Base-by-base conservation (phyloP, 2,888 invertebrate genomes). In the Hipparchia sbordonii region DNA sequence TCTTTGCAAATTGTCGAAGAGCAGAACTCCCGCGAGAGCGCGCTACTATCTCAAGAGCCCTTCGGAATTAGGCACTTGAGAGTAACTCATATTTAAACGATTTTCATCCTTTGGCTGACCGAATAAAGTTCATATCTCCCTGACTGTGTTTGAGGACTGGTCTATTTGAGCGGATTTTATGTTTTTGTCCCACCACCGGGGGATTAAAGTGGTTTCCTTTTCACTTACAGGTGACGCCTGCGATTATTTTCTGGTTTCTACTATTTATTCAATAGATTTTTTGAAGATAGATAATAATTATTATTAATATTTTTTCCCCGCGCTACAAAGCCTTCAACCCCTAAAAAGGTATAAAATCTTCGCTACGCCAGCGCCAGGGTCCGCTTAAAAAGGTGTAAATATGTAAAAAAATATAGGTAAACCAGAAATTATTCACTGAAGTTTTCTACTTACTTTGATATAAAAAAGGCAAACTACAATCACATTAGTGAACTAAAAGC, bases 11-110 rank as follows among this genome's bases (percentile, higher is more conserved):
- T 73, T 73, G 65, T 79, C 80, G 81, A 81, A 80, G 78, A 80
- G 81, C 77, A 67, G 57, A 71, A 68, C 72, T 85, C 87, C 84
- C 87, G 86, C 87, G 86, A 79, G 89, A 82, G 74, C 69, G 68
- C 72, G 76, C 73, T 78, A 80, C 79, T 80, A 81, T 84, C 85
- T 85, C 82, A 72, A 86, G 85, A 80, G 83, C 79, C 78, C 79
- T 76, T 77, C 77, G 77, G 76, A 77, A 79, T 77, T 77, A 78
- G 76, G 13, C 74, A 71, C 76, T 74, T 67, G 65, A 74, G 77
- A 67, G 72, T 77, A 61, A 51, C 5, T 9, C 48, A 6, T 39
- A 12, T 33, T 54, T n/a, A 54, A 59, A 54, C 46, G 0, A 70
- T 39, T 71, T 70, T 76, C n/a, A 76, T 6, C 63, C 46, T 65